Percentiles rank a stretch among this genome's conserved stretches.
phyloP scores from a whole-genome alignment of 2,797 vertebrate genomes.

The Buphagus erythrorhynchus region DNA sequence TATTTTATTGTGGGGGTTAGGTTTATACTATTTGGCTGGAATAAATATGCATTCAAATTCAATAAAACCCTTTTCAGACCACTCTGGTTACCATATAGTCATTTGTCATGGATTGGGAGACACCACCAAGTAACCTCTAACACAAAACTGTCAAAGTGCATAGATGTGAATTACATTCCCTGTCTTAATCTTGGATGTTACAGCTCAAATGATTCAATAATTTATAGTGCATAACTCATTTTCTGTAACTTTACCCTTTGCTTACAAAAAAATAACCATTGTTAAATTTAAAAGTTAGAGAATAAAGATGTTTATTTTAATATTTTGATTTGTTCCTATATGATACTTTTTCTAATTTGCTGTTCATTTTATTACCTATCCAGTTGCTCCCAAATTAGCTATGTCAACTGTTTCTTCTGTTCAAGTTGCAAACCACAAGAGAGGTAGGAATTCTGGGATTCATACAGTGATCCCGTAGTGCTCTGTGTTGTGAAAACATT shows the following conservation, averaged over 20 bases:
- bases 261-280: background rate
- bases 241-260: background rate
- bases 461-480: slow-evolving; percentile 81
- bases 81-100: background rate
- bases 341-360: slow-evolving; percentile 71
- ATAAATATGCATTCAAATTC: background rate
- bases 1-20: background rate
- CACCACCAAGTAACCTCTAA: background rate
- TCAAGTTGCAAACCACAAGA: slow-evolving; percentile 96
- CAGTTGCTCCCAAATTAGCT: slow-evolving; percentile 93
- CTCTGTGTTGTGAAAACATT: slow-evolving; percentile 79
- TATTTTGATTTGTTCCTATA: slow-evolving; percentile 67
- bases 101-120: background rate
- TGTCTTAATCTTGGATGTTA: background rate
- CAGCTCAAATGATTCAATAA: background rate
- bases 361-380: slow-evolving; percentile 86
- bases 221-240: background rate
- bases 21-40: background rate
- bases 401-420: slow-evolving; percentile 93
- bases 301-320: slow-evolving; percentile 62
- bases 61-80: background rate
- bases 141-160: background rate
- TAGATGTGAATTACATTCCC: background rate
- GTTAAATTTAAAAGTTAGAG: background rate
- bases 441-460: slow-evolving; percentile 94